These are phyloP conservation scores for Pholis gunnellus DNA, from an alignment of 2,113 vertebrate species.

Conservation along the genomic window DNA sequence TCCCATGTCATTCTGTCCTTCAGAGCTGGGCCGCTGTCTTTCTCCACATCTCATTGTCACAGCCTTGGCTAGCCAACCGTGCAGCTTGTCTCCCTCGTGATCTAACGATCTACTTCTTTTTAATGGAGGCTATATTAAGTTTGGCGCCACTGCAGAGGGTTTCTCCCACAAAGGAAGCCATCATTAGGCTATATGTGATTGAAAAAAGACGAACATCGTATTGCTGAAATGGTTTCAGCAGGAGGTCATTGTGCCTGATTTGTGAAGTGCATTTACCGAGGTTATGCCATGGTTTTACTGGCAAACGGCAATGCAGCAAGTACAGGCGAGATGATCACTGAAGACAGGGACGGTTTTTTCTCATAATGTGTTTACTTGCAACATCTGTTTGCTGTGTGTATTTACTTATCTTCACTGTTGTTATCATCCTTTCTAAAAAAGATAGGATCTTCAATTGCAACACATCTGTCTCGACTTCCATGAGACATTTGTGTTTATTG, in stretches of 20 bases:
- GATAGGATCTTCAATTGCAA: not conserved
- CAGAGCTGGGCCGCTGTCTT: constrained; percentile 36
- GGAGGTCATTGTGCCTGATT: constrained; percentile 67
- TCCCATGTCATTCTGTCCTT: constrained; percentile 50
- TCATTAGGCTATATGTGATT: constrained; percentile 56
- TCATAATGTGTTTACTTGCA: constrained; percentile 14
- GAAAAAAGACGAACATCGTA: constrained; percentile 51
- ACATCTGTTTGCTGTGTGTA: not conserved
- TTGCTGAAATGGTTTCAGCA: constrained; percentile 59
- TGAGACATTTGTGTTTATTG: not conserved
- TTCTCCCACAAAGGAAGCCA: constrained; percentile 53
- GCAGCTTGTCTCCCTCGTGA: constrained; percentile 36
- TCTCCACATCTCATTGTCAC: constrained; percentile 31
- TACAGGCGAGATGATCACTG: constrained; percentile 2
- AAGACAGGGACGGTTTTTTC: constrained; percentile 29
- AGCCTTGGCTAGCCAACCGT: constrained; percentile 51
- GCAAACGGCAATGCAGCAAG: constrained; percentile 18
- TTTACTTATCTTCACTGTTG: constrained; percentile 7
- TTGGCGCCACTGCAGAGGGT: constrained; percentile 58
- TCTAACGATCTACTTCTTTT: constrained; percentile 53
- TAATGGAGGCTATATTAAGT: constrained; percentile 64
- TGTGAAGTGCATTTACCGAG: constrained; percentile 62
- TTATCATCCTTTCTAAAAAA: constrained; percentile 1
- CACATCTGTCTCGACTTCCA: constrained; percentile 12
- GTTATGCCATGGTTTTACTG: constrained; percentile 54